Conservation (phyloP, 2,797 vertebrate species). For the Telmatherina bonti region DNA sequence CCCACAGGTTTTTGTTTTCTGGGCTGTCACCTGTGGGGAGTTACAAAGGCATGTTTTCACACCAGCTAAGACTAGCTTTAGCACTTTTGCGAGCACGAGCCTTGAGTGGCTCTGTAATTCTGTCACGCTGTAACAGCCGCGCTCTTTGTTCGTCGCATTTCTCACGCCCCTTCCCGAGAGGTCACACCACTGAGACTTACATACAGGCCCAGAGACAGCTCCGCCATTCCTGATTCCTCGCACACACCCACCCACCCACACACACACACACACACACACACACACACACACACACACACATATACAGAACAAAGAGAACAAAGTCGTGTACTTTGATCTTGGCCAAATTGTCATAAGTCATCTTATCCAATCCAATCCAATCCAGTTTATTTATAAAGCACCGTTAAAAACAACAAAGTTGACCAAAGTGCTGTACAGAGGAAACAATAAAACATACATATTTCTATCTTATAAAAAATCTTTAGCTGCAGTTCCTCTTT, state of each 20-base stretch:
- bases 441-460: too few relatives aligned
- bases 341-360: constrained; percentile 28
- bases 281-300: not conserved
- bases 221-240: constrained; percentile 41
- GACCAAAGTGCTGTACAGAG: too few relatives aligned
- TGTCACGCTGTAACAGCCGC: constrained; percentile 74
- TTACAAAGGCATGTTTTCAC: constrained; percentile 45
- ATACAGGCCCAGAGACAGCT: constrained; percentile 59
- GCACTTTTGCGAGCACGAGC: constrained; percentile 63
- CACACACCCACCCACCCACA: not conserved
- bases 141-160: constrained; percentile 73
- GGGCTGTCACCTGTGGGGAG: constrained; percentile 52
- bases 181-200: constrained; percentile 69
- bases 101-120: constrained; percentile 73
- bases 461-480: too few relatives aligned
- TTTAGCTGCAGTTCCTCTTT: constrained; percentile 19
- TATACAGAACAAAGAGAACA: not conserved
- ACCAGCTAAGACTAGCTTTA: constrained; percentile 49
- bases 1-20: not conserved
- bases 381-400: too few relatives aligned
- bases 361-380: too few relatives aligned
- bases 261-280: not conserved
- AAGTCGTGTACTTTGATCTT: constrained; percentile 16
- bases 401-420: too few relatives aligned
- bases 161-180: constrained; percentile 74